Conservation (phyloP, 2,113 vertebrate genomes). For the Prochilodus magdalenae region DNA sequence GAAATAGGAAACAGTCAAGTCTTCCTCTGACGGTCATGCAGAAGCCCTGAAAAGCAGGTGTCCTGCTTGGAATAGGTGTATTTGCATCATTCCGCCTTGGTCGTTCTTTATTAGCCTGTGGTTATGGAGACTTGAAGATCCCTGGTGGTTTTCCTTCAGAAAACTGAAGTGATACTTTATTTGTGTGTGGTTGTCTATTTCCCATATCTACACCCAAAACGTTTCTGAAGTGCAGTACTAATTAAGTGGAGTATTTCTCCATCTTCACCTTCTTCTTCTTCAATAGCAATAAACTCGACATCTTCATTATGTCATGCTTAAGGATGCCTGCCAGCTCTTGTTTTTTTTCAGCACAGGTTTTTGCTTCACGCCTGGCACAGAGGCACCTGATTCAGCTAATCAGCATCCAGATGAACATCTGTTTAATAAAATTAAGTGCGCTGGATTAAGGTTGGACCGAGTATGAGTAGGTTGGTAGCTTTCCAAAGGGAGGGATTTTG, state of each 20-base stretch:
- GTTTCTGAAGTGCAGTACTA: background rate
- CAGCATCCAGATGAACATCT: conserved; percentile 43
- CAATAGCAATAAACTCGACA: background rate
- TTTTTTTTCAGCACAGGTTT: background rate
- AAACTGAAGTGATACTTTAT: background rate
- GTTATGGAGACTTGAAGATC: background rate
- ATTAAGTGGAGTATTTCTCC: background rate
- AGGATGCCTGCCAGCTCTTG: background rate
- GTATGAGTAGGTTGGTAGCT: conserved; percentile 14
- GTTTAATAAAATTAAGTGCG: conserved; percentile 49
- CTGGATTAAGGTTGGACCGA: conserved; percentile 19
- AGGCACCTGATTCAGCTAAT: conserved; percentile 39
- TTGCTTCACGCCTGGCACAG: background rate
- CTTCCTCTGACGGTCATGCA: no score
- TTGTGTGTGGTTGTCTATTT: background rate
- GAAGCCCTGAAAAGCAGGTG: background rate
- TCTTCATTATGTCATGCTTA: background rate
- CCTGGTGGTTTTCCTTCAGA: background rate
- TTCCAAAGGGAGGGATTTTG: conserved; percentile 40
- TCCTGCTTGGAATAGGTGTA: background rate
- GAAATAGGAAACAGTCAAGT: no score
- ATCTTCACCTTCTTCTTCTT: background rate
- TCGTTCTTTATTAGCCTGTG: background rate
- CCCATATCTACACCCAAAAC: background rate
- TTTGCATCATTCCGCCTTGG: background rate